Evolutionary conservation across 2,888 invertebrate species (phyloP), one percentile per base, ranked within the genome.

Genomic region (Glaucopsyche alexis): DNA sequence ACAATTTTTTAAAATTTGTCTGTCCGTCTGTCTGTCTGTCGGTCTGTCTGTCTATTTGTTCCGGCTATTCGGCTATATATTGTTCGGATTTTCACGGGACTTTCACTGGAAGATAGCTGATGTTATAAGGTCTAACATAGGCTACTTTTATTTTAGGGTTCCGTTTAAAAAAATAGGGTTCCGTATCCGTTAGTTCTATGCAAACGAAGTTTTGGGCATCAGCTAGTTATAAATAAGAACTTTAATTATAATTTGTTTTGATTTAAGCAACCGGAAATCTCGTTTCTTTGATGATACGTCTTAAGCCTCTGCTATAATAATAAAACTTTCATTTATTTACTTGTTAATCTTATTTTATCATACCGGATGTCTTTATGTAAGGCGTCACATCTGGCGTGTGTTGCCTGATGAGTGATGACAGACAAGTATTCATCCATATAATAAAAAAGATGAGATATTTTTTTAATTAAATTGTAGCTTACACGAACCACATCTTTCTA

Each of bases 241-340:
- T 60, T 29, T 7, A 38, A 60, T 38, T 29, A 14, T 7, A 11
- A 2, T 29, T 13, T 13, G 29, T 14, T 60, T 7, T 38, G 13
- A 60, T 60, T 29, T 60, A 60, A 60, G 60, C 38, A 29, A 60
- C 55, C 55, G 55, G 55, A 60, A 60, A 60, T 60, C 13, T 60
- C 60, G 29, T 19, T 60, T 38, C 38, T 60, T 60, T 60, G 60
- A 60, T 38, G 60, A 60, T 60, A 60, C 13, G 16, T 38, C 29
- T 29, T 29, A 60, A 29, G 60, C 29, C 29, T 55, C 29, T 38
- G 38, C 60, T 60, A 29, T 60, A 38, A 60, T 60, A 60, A 55
- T 55, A 55, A 55, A 55, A 60, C 29, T 60, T 60, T 60, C 60
- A 38, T 60, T 60, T 60, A 60, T 60, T 60, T 60, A 60, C 60